phyloP scores from a whole-genome alignment of 2,797 vertebrate species.

The Eurystomus glaucurus region DNA sequence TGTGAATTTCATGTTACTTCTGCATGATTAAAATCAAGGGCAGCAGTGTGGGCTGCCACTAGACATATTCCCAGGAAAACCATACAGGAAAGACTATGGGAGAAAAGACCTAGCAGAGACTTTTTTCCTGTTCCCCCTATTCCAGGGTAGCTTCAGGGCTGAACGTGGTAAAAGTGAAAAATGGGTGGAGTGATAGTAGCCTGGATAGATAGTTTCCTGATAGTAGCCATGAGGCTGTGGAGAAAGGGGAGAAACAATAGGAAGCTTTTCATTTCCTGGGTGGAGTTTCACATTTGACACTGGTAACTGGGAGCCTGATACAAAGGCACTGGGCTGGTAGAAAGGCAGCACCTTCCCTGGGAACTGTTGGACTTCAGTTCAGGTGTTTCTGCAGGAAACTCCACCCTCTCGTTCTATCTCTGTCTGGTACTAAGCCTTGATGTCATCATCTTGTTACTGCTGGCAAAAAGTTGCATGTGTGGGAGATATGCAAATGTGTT shows the following conservation, averaged over 20 bases:
- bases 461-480: constrained; percentile 22
- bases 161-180: background rate
- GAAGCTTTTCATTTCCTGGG: constrained; percentile 43
- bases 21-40: constrained; percentile 3
- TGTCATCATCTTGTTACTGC: background rate
- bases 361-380: constrained; percentile 26
- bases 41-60: background rate
- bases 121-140: background rate
- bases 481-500: constrained; percentile 59
- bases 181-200: background rate
- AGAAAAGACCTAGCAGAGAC: background rate
- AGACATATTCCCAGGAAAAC: background rate
- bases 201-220: background rate
- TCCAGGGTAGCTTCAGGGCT: background rate
- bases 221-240: background rate
- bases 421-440: constrained; percentile 7
- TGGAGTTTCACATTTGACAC: constrained; percentile 10
- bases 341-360: background rate
- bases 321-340: fast-evolving
- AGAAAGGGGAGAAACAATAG: background rate
- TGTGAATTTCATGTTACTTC: background rate
- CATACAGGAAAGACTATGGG: fast-evolving
- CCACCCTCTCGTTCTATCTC: background rate
- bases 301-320: background rate
- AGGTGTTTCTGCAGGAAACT: constrained; percentile 28